Evolutionary conservation across 2,888 invertebrate species (phyloP).

Genomic region (Scrobipalpa atriplicella): DNA sequence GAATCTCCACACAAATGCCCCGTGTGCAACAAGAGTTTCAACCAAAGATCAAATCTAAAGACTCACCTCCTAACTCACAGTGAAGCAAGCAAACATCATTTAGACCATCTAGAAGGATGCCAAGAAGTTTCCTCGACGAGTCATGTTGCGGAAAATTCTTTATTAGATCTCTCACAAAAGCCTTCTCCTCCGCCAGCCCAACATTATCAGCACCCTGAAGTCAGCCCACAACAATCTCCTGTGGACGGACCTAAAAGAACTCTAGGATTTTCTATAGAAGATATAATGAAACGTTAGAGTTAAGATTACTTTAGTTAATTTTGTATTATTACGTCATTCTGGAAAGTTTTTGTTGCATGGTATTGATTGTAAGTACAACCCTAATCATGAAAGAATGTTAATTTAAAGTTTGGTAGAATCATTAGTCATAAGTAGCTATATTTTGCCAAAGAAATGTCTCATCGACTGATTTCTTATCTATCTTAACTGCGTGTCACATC

Average conservation of each 20-base stretch:
- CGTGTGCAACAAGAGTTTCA: slow-evolving; percentile 94
- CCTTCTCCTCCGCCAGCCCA: slow-evolving; percentile 61
- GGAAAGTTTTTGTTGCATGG: neutral
- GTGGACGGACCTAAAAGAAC: slow-evolving; percentile 71
- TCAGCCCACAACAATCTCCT: slow-evolving; percentile 64
- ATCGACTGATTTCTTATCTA: slow-evolving; percentile 48
- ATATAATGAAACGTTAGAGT: slow-evolving; percentile 92
- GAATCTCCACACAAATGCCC: slow-evolving; percentile 97
- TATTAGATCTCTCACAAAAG: slow-evolving; percentile 83
- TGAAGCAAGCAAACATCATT: slow-evolving; percentile 82
- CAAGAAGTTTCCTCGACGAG: slow-evolving; percentile 80
- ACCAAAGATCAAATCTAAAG: slow-evolving; percentile 96
- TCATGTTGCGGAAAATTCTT: slow-evolving; percentile 69
- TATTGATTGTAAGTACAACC: neutral
- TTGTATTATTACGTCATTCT: neutral
- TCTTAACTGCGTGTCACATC: slow-evolving; percentile 4
- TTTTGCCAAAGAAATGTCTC: slow-evolving; percentile 62
- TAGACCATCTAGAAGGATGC: slow-evolving; percentile 77
- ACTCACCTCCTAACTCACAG: slow-evolving; percentile 94
- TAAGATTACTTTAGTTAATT: neutral
- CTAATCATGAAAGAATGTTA: neutral
- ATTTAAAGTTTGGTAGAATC: neutral
- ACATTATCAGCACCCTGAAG: slow-evolving; percentile 49
- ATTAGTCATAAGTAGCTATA: slow-evolving; percentile 38
- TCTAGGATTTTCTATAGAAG: slow-evolving; percentile 93